These are phyloP conservation scores for Taurulus bubalis DNA, from an alignment of 2,113 vertebrate species.

Conservation along the genomic window DNA sequence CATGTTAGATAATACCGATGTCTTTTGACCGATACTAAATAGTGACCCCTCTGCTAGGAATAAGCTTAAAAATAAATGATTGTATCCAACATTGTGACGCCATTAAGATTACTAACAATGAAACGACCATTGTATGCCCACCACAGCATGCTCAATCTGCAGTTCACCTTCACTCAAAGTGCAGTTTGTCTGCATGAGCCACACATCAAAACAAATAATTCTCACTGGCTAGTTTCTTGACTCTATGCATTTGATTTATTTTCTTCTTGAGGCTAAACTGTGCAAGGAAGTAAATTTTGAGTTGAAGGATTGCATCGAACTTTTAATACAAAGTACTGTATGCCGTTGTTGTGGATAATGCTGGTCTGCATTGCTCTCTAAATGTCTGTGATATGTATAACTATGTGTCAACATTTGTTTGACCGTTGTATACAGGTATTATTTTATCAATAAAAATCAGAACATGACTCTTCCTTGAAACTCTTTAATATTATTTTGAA, in stretches of 20 bases:
- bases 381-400: conserved; percentile 75
- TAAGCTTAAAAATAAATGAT: conserved; percentile 53
- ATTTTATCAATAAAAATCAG: conserved; percentile 83
- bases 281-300: conserved; percentile 49
- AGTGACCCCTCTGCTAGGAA: conserved; percentile 39
- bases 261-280: conserved; percentile 48
- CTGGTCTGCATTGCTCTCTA: conserved; percentile 72
- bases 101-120: conserved; percentile 37
- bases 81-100: conserved; percentile 44
- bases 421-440: conserved; percentile 78
- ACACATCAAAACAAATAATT: conserved; percentile 32
- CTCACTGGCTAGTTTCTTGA: conserved; percentile 48
- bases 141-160: conserved; percentile 56
- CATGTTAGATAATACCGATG: conserved; percentile 62
- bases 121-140: conserved; percentile 16
- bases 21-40: conserved; percentile 42
- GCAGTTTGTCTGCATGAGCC: conserved; percentile 60
- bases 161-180: conserved; percentile 17
- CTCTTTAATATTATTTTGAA: conserved; percentile 38
- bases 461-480: conserved; percentile 45
- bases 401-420: conserved; percentile 68
- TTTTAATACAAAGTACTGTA: conserved; percentile 64
- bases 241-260: conserved; percentile 47
- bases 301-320: conserved; percentile 58
- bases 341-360: conserved; percentile 71